Percentiles rank a stretch among this genome's conserved stretches.
Conservation (phyloP, 2,113 vertebrate genomes). For the Equus quagga region DNA sequence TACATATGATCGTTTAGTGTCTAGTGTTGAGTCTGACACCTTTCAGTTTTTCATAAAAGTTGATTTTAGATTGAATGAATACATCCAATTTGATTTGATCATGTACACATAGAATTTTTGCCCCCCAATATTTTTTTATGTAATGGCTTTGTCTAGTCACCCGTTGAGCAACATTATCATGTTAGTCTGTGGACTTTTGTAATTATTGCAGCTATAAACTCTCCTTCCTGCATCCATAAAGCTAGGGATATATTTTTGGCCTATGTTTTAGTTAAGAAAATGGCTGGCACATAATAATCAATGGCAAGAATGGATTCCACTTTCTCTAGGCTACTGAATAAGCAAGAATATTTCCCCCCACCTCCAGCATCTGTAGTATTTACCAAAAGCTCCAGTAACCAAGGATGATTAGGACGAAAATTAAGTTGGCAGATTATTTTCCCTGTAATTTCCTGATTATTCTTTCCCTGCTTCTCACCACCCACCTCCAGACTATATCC, state of each 20-base stretch:
- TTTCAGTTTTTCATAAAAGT: background rate
- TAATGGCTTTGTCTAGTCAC: slow-evolving; percentile 13
- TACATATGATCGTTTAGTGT: background rate
- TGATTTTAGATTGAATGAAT: slow-evolving; percentile 23
- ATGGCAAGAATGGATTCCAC: background rate
- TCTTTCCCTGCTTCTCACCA: background rate
- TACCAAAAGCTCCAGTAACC: background rate
- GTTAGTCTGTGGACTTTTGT: background rate
- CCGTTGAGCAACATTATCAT: background rate
- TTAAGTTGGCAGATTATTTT: background rate
- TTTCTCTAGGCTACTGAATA: background rate
- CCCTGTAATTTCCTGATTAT: background rate
- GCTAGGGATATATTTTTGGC: background rate
- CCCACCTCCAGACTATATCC: background rate
- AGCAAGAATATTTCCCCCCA: background rate
- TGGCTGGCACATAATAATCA: background rate
- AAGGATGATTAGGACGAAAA: background rate
- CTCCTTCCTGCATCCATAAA: background rate
- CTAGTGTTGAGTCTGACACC: background rate
- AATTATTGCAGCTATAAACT: background rate
- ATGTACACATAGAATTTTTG: background rate
- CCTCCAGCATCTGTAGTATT: background rate
- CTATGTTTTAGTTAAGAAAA: background rate
- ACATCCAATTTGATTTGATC: slow-evolving; percentile 16
- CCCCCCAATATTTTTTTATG: background rate